These are phyloP conservation scores for Gnathonemus echidnorhynchus DNA, from an alignment of 2,113 vertebrate genomes.

Conservation along the genomic window DNA sequence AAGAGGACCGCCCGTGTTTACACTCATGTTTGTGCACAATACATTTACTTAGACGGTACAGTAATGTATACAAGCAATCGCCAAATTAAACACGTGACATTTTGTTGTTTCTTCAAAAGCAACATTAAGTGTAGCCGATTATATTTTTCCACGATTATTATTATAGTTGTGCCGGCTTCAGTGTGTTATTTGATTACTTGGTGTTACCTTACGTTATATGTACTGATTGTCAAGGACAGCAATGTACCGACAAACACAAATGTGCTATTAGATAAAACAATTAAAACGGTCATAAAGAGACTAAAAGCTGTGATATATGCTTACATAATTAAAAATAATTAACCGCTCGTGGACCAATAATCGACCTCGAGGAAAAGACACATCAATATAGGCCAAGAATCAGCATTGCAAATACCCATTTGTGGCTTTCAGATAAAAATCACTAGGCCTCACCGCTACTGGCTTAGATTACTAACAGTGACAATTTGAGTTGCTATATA, in stretches of 20 bases:
- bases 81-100: not conserved
- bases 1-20: not conserved
- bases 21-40: not conserved
- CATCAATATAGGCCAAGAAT: not conserved
- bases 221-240: not conserved
- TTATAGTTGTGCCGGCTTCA: not conserved
- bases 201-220: not conserved
- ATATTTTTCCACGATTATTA: not conserved
- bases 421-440: not conserved
- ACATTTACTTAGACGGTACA: not conserved
- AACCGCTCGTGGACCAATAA: not conserved
- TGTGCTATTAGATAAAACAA: not conserved
- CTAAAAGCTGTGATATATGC: not conserved
- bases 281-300: not conserved
- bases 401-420: not conserved
- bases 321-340: not conserved
- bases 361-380: not conserved
- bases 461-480: not conserved
- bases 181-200: not conserved
- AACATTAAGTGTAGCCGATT: not conserved
- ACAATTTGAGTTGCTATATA: not conserved
- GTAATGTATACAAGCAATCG: not conserved
- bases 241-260: not conserved
- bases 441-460: not conserved
- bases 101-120: not conserved